Conservation (phyloP, 2,888 invertebrate genomes). For the Limnephilus rhombicus region DNA sequence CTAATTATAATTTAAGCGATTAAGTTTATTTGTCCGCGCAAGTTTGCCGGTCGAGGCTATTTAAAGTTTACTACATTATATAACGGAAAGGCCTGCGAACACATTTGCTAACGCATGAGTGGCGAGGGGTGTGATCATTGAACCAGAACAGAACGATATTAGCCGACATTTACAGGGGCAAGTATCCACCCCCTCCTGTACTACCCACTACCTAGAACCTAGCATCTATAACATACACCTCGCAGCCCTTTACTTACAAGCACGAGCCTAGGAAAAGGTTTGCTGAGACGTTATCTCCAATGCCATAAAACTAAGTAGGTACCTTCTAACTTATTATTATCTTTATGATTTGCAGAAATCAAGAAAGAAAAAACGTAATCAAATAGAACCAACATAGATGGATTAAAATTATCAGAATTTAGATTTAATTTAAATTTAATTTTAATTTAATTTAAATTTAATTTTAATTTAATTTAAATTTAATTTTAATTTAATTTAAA, state of each 20-base stretch:
- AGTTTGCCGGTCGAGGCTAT: constrained; percentile 6
- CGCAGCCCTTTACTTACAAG: neutral
- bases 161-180: constrained; percentile 39
- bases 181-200: neutral
- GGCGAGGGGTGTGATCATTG: constrained; percentile 30
- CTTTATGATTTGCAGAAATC: neutral
- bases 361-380: neutral
- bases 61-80: constrained; percentile 33
- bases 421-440: no score
- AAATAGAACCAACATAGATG: neutral
- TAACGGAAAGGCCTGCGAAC: constrained; percentile 25
- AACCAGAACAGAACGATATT: constrained; percentile 38
- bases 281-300: neutral
- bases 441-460: no score
- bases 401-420: no score
- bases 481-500: no score
- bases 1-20: neutral
- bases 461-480: no score
- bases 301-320: neutral
- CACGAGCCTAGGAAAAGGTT: neutral
- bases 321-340: neutral
- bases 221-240: neutral
- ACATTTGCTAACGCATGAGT: constrained; percentile 32
- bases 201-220: neutral
- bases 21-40: constrained; percentile 17